Evolutionary conservation across 2,113 vertebrate genomes (phyloP), one percentile per base, ranked within the genome.

Genomic region (Engraulis encrasicolus): DNA sequence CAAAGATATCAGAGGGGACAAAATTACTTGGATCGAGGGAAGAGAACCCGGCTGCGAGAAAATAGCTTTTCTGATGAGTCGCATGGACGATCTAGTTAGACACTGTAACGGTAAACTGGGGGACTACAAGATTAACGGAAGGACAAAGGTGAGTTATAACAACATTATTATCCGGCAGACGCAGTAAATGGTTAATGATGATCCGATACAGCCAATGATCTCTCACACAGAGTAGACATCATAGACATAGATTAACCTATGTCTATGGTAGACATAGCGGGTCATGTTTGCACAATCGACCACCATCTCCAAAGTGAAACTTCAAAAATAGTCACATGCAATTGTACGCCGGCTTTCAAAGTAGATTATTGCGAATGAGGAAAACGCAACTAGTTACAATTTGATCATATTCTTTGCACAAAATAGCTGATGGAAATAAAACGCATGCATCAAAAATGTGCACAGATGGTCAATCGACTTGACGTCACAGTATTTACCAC

Each of bases 1-100:
- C 84, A 95, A 95, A 90, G 96, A 97, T 90, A 97, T 97, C 85
- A 92, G 96, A 11, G 96, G 96, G 34, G 96, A 97, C 89, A 93
- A 97, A 90, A 97, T 97, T 90, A 96, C 96, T 79, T 97, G 96
- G 96, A 93, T 97, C 79, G 96, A 97, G 89, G 96, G 96, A 82
- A 96, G 95, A 83, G 96, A 97, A 92, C 89, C 94, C 0, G 96
- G 95, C 83, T 97, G 96, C 81, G 93, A 95, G 77, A 92, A 95
- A 85, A 96, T 97, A 48, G 93, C 95, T 36, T 92, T 95, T 48
- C 95, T 97, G 45, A 96, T 97, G 96, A 97, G 94, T 88, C 95
- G 94, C 91, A 97, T 97, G 96, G 96, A 97, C 91, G 96, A 97
- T 92, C 92, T 97, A 85, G 95, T 97, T 84, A 92, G 96, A 48